These are phyloP conservation scores for Ceyx cyanopectus DNA, from an alignment of 2,113 vertebrate species.

Conservation along the genomic window DNA sequence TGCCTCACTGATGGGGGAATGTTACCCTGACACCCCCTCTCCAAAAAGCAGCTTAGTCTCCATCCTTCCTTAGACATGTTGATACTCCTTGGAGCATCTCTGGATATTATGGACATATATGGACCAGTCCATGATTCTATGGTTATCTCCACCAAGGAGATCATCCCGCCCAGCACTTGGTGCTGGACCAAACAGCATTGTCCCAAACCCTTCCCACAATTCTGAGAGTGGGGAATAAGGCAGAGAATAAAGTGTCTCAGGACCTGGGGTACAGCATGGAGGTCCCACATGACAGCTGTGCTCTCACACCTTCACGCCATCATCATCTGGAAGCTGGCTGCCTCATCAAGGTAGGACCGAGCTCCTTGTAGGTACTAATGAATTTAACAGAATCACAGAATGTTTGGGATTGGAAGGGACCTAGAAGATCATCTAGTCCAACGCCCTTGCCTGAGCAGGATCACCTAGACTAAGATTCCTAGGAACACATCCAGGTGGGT, in stretches of 20 bases:
- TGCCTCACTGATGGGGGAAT: too few relatives aligned
- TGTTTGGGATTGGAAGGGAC: too few relatives aligned
- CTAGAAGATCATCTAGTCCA: too few relatives aligned
- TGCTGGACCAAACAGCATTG: background rate
- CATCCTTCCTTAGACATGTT: too few relatives aligned
- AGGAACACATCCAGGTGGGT: too few relatives aligned
- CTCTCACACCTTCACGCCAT: accelerated
- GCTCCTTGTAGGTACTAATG: background rate
- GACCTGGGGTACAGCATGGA: too few relatives aligned
- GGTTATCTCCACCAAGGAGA: background rate
- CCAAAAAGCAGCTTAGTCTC: too few relatives aligned
- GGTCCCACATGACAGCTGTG: accelerated
- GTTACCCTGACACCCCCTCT: too few relatives aligned
- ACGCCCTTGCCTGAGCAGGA: too few relatives aligned
- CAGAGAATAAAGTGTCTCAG: background rate
- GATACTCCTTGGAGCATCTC: background rate
- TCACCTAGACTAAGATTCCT: too few relatives aligned
- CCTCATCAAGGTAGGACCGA: background rate
- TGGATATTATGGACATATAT: background rate
- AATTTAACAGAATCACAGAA: background rate
- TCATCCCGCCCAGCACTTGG: background rate
- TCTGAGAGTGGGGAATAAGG: accelerated
- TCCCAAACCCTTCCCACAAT: accelerated
- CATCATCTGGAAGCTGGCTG: accelerated
- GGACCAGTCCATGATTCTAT: background rate